phyloP scores from a whole-genome alignment of 2,113 vertebrate genomes.

The Lipophrys pholis region DNA sequence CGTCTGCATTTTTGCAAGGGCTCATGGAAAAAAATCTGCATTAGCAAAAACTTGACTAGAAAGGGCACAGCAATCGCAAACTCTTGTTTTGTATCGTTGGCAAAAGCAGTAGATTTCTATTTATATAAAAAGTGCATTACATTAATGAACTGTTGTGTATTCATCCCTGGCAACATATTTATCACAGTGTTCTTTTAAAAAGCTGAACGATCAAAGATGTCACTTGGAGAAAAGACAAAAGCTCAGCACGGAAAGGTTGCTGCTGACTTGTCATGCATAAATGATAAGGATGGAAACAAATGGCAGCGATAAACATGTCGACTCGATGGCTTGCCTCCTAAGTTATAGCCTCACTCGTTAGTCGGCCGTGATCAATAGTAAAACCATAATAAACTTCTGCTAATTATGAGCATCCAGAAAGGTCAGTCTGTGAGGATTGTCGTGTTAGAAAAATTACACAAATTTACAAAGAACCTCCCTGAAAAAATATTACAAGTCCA shows the following conservation, averaged over 20 bases:
- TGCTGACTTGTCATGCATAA: constrained; percentile 77
- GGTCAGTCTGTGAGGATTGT: constrained; percentile 63
- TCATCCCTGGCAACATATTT: constrained; percentile 51
- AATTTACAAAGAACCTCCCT: constrained; percentile 76
- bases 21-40: constrained; percentile 41
- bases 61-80: constrained; percentile 22
- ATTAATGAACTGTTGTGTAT: constrained; percentile 28
- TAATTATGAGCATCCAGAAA: constrained; percentile 52
- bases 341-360: constrained; percentile 77
- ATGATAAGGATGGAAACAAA: constrained; percentile 69
- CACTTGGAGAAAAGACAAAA: constrained; percentile 53
- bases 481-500: constrained; percentile 62
- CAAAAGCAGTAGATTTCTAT: neutral
- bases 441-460: constrained; percentile 69
- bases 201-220: constrained; percentile 54
- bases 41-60: constrained; percentile 24
- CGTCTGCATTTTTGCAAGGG: constrained; percentile 61
- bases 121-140: constrained; percentile 22
- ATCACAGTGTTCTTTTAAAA: constrained; percentile 81
- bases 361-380: constrained; percentile 63
- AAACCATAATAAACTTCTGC: constrained; percentile 65
- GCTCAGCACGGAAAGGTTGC: constrained; percentile 66
- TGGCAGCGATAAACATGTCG: constrained; percentile 75
- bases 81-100: constrained; percentile 9
- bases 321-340: constrained; percentile 82